Evolutionary conservation across 2,888 invertebrate genomes (phyloP).

Genomic region (Cerceris rybyensis): DNA sequence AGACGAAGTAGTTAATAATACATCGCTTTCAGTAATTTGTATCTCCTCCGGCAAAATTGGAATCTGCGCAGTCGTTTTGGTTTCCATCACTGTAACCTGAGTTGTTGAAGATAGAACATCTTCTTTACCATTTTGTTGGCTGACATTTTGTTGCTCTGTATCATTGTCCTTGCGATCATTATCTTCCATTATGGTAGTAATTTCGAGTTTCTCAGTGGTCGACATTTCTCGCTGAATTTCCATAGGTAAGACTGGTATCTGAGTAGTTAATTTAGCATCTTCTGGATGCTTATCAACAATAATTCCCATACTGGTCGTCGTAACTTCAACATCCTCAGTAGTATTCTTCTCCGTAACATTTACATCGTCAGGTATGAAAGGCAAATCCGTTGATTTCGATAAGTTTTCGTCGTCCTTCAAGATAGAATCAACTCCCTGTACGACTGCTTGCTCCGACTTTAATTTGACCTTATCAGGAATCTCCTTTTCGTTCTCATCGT

Average conservation of each 20-base stretch:
- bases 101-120: conserved; percentile 55
- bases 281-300: conserved; percentile 64
- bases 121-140: conserved; percentile 55
- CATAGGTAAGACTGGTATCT: conserved; percentile 76
- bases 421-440: background rate
- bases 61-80: conserved; percentile 76
- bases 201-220: conserved; percentile 71
- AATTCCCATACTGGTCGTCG: conserved; percentile 9
- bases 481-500: conserved; percentile 19
- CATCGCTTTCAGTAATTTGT: conserved; percentile 76
- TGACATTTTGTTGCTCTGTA: conserved; percentile 36
- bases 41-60: conserved; percentile 79
- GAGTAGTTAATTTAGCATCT: conserved; percentile 74
- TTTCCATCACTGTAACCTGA: conserved; percentile 61
- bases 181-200: conserved; percentile 40
- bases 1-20: conserved; percentile 67
- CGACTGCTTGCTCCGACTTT: conserved; percentile 30
- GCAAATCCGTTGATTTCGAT: background rate
- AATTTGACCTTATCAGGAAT: conserved; percentile 28
- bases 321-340: conserved; percentile 9
- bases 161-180: conserved; percentile 46
- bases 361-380: background rate
- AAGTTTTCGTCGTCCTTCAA: background rate
- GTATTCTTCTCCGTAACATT: conserved; percentile 8
- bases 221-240: conserved; percentile 78